Percentiles rank a stretch among this genome's conserved stretches.
Evolutionary conservation across 2,113 vertebrate genomes (phyloP).

Genomic region (Neolamprologus sp.): DNA sequence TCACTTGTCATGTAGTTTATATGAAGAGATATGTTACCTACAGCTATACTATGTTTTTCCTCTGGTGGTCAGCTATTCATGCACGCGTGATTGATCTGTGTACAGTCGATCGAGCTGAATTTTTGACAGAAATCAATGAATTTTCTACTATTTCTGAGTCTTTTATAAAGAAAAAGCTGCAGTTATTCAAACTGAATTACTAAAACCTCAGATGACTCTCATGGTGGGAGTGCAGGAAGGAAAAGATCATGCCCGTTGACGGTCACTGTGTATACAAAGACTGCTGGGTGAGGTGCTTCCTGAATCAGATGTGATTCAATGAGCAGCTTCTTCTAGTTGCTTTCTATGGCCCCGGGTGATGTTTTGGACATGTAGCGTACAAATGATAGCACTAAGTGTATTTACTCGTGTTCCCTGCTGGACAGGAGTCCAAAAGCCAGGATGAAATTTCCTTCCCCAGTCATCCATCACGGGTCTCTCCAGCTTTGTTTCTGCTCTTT

Average conservation of each 20-base stretch:
- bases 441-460: background rate
- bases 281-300: background rate
- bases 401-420: background rate
- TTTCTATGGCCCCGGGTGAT: background rate
- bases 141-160: background rate
- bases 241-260: background rate
- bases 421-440: background rate
- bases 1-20: background rate
- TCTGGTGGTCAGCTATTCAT: background rate
- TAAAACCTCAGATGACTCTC: background rate
- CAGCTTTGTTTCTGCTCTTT: background rate
- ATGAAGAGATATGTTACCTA: background rate
- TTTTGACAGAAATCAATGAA: background rate
- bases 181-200: fast-evolving
- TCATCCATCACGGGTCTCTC: background rate
- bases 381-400: background rate
- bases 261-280: background rate
- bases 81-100: background rate
- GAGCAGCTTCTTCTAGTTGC: background rate
- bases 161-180: background rate
- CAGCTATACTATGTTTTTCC: background rate
- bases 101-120: background rate
- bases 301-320: background rate
- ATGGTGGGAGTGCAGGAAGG: background rate
- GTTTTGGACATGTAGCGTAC: background rate